Base-by-base conservation (phyloP, 2,113 vertebrate genomes). In the Atractosteus spatula region DNA sequence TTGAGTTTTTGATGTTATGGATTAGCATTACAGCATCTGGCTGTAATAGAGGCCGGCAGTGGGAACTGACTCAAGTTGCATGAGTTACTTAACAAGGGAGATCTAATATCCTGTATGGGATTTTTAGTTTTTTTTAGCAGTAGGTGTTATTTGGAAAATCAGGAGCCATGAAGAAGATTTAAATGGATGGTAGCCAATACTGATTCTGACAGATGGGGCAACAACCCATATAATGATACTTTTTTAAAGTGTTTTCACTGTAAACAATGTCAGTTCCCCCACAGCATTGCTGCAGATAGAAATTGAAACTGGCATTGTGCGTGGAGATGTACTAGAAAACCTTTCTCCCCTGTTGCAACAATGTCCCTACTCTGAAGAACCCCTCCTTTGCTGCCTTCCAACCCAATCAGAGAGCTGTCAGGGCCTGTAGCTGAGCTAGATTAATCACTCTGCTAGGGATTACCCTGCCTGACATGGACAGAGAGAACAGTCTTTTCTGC, bases 251-350 rank as follows among this genome's bases (percentile, higher is more conserved):
- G 66, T 54, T 55, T 68, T 44, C 29, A 17, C 66, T 68, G 7
- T 55, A 17, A 68, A n/a, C 3, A 68, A 61, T 47, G 57, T 43
- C 42, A 57, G 69, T 57, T 66, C 70, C 69, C 47, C 47, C 4
- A 5, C 4, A 51, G 5, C 4, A 1, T 10, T 12, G 7, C 56
- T 4, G 4, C 7, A 59, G 56, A 59, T 12, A 59, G 56, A 12
- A n/a, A 8, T 59, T 8, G 11, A 59, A 8, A 14, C 56, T 12
- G 11, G 1, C 14, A 12, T 59, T 12, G 3, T n/a, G 14, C 56
- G 13, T 13, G 7, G 56, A 3, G 7, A 7, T 14, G 11, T 13
- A 12, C 56, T 4, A 13, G 7, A 51, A 7, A 7, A 51, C 8
- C 47, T 10, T 51, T 5, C 47, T 10, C 7, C 56, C 7, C 56